Conservation (phyloP, 2,888 invertebrate species). For the Lamellibrachia columna region DNA sequence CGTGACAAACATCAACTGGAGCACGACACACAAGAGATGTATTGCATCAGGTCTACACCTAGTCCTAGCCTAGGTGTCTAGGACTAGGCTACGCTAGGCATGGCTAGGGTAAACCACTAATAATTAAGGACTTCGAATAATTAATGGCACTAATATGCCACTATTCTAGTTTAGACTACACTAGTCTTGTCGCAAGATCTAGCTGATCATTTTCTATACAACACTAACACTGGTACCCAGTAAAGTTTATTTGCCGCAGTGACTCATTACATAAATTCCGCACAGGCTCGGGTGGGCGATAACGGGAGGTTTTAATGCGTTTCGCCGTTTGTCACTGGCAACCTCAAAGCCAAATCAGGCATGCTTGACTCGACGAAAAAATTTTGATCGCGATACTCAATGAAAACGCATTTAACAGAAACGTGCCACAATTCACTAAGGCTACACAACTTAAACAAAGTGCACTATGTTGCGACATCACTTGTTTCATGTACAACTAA, state of each 20-base stretch:
- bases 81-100: too few relatives aligned
- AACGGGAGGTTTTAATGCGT: background rate
- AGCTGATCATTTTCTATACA: background rate
- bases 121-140: too few relatives aligned
- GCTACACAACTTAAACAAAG: background rate
- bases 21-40: too few relatives aligned
- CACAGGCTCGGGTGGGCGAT: background rate
- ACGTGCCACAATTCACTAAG: background rate
- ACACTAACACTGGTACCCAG: background rate
- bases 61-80: too few relatives aligned
- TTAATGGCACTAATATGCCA: too few relatives aligned
- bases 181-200: background rate
- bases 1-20: too few relatives aligned
- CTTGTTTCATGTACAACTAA: background rate
- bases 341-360: background rate
- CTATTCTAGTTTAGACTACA: background rate
- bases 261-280: background rate
- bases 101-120: too few relatives aligned
- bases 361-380: background rate
- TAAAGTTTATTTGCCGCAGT: background rate
- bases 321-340: background rate
- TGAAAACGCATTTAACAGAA: background rate
- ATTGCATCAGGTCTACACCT: too few relatives aligned
- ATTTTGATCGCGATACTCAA: background rate
- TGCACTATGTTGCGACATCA: background rate